A percentile compares a stretch with the other conserved stretches of the same genome.
These are phyloP conservation scores for Strongylocentrotus purpuratus DNA, from an alignment of 35 echinoderm and acorn worm species.

Conservation along the genomic window DNA sequence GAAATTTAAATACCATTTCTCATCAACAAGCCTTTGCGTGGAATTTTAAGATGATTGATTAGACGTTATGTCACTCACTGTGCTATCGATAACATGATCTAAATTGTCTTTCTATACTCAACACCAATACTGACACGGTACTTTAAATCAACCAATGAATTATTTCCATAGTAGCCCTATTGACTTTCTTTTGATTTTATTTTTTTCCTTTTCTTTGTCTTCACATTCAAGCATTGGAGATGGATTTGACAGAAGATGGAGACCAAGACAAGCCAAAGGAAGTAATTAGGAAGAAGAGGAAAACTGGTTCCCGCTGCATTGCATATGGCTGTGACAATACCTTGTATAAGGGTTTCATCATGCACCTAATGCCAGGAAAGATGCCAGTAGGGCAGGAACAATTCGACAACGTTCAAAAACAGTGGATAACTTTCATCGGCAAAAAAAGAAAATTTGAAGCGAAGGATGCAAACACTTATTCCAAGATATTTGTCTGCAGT, in stretches of 20 bases:
- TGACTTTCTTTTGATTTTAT: not conserved
- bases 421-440: constrained; percentile 23
- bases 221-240: not conserved
- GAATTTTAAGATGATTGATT: too few relatives aligned
- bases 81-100: too few relatives aligned
- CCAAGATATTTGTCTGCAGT: constrained; percentile 8
- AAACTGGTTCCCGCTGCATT: not conserved
- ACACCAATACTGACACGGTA: too few relatives aligned
- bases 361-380: constrained; percentile 26
- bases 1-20: too few relatives aligned
- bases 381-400: constrained; percentile 5
- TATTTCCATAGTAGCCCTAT: too few relatives aligned
- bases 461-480: not conserved
- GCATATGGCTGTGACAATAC: not conserved
- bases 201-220: not conserved
- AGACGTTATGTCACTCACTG: too few relatives aligned
- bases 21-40: too few relatives aligned
- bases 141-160: too few relatives aligned
- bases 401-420: not conserved
- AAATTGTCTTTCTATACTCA: too few relatives aligned
- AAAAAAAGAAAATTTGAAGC: not conserved
- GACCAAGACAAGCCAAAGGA: not conserved
- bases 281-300: not conserved
- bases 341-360: not conserved
- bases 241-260: not conserved